Conservation (phyloP, 1,140 invertebrate genomes). For the Chlorops oryzae region DNA sequence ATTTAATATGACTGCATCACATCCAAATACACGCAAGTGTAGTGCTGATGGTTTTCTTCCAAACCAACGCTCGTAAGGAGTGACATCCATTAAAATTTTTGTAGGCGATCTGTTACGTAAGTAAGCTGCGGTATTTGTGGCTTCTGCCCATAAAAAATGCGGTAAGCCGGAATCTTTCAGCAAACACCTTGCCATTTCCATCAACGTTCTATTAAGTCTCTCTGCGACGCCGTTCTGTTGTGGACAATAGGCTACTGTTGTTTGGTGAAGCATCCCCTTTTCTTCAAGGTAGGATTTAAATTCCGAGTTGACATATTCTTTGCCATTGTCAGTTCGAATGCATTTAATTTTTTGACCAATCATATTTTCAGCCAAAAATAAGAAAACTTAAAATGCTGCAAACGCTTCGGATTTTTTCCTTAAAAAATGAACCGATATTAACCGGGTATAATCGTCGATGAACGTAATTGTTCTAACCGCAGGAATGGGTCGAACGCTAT, state of each 20-base stretch:
- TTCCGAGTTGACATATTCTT: too few relatives aligned
- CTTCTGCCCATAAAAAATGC: constrained; percentile 8
- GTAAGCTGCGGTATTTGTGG: neutral
- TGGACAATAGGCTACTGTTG: neutral
- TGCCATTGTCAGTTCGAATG: constrained; percentile 4
- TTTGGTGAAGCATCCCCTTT: neutral
- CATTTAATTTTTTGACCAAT: neutral
- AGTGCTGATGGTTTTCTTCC: too few relatives aligned
- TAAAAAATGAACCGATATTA: neutral
- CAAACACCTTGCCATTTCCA: constrained; percentile 4
- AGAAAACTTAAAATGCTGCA: neutral
- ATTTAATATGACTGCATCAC: too few relatives aligned
- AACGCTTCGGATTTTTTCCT: constrained; percentile 1
- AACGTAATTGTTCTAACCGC: too few relatives aligned
- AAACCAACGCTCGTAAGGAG: too few relatives aligned
- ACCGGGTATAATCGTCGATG: neutral
- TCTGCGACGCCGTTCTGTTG: constrained; percentile 2
- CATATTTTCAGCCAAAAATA: neutral
- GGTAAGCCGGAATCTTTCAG: constrained; percentile 1
- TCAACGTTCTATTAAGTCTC: neutral
- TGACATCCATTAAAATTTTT: neutral
- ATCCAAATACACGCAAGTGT: too few relatives aligned
- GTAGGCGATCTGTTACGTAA: constrained; percentile 2
- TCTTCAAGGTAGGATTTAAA: too few relatives aligned
- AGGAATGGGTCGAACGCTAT: too few relatives aligned